These are phyloP conservation scores for Caenorhabditis imperialis DNA, from an alignment of 2,888 invertebrate genomes.

Conservation along the genomic window DNA sequence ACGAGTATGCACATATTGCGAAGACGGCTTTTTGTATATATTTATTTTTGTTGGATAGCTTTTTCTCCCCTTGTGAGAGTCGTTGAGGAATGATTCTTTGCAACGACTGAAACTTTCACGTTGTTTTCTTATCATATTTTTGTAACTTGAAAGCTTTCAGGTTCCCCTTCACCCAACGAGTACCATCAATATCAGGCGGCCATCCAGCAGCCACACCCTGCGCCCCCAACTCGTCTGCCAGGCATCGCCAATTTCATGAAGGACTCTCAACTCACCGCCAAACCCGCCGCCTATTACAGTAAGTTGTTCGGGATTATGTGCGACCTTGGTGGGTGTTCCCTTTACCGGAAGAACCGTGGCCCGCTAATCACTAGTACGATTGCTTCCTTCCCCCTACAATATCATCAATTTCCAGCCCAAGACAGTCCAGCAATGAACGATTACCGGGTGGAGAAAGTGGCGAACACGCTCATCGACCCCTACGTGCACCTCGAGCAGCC, in stretches of 20 bases:
- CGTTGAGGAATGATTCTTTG: too few relatives aligned
- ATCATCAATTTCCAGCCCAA: slow-evolving; percentile 13
- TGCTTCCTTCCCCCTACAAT: not conserved
- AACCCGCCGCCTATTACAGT: slow-evolving; percentile 49
- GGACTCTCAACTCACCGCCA: slow-evolving; percentile 47
- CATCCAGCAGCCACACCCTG: not conserved
- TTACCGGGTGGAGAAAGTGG: slow-evolving; percentile 52
- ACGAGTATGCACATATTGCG: slow-evolving; percentile 55
- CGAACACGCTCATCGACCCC: slow-evolving; percentile 36
- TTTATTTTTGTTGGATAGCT: slow-evolving; percentile 15
- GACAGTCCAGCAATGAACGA: slow-evolving; percentile 52
- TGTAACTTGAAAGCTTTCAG: slow-evolving; percentile 10
- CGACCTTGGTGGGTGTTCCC: slow-evolving; percentile 19
- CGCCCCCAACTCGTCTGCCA: slow-evolving; percentile 24
- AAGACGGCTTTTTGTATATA: too few relatives aligned
- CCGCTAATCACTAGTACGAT: slow-evolving; percentile 25
- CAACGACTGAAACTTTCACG: too few relatives aligned
- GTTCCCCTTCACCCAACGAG: slow-evolving; percentile 15
- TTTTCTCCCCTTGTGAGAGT: slow-evolving; percentile 15
- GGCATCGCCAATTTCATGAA: slow-evolving; percentile 53
- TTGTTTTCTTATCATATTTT: slow-evolving; percentile 5
- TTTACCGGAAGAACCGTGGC: slow-evolving; percentile 14
- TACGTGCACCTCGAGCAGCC: slow-evolving; percentile 52
- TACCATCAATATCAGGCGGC: slow-evolving; percentile 5
- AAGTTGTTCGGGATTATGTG: slow-evolving; percentile 14